phyloP scores from a whole-genome alignment of 1,140 invertebrate species.

The Conopomorpha cramerella region DNA sequence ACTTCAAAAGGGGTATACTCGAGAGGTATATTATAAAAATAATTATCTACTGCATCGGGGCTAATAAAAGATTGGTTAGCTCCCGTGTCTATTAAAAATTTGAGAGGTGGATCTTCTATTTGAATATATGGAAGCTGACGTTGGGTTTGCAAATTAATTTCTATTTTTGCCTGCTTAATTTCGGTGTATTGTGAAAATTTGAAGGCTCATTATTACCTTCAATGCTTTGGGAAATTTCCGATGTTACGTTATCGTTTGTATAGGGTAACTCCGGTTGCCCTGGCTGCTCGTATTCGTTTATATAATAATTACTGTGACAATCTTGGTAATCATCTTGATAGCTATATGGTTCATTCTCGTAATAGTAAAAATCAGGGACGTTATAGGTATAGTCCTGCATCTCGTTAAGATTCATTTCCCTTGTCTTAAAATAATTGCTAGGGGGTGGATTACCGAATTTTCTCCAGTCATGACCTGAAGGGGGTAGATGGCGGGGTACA shows the following conservation, averaged over 20 bases:
- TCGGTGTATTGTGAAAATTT: neutral
- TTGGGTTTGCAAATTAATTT: conserved; percentile 3
- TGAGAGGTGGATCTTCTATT: conserved; percentile 3
- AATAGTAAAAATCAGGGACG: neutral
- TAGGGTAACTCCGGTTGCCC: no score
- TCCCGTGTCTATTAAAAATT: conserved; percentile 3
- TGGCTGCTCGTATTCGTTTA: no score
- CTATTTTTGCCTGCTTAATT: neutral
- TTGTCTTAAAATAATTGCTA: neutral
- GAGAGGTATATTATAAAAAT: neutral
- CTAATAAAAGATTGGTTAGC: conserved; percentile 2
- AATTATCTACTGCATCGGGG: neutral
- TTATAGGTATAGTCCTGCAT: neutral
- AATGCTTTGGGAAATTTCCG: neutral
- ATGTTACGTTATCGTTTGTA: neutral
- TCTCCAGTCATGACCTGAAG: conserved; percentile 1
- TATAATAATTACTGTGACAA: no score
- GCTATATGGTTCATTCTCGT: neutral
- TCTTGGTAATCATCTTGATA: no score
- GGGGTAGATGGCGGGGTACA: conserved; percentile 1
- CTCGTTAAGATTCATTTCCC: neutral
- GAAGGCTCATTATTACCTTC: neutral
- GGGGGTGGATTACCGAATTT: neutral
- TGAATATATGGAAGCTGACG: conserved; percentile 3
- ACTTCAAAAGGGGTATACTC: conserved; percentile 3